Evolutionary conservation across 2,888 invertebrate species (phyloP).

Genomic region (Argyra leucocephala): DNA sequence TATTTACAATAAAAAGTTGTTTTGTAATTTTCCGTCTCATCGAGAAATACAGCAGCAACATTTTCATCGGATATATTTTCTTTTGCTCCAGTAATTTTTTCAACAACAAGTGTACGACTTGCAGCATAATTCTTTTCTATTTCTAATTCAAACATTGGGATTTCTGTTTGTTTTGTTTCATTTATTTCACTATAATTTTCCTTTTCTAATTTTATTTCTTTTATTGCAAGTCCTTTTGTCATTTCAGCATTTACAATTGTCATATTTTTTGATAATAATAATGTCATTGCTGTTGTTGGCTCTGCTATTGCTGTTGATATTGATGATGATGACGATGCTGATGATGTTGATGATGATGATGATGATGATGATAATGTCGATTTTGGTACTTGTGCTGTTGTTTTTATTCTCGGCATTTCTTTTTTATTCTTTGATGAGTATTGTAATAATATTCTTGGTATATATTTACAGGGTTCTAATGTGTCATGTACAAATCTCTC

Average conservation of each 20-base stretch:
- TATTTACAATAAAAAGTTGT: constrained; percentile 11
- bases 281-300: background rate
- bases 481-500: constrained; percentile 68
- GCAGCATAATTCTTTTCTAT: background rate
- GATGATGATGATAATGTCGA: background rate
- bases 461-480: constrained; percentile 62
- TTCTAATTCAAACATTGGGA: background rate
- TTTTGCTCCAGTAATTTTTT: background rate
- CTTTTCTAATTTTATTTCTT: background rate
- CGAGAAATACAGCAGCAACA: background rate
- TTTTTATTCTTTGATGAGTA: background rate
- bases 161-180: background rate
- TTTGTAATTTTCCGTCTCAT: constrained; percentile 2
- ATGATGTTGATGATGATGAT: background rate
- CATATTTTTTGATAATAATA: background rate
- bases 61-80: constrained; percentile 4
- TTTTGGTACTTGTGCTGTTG: background rate
- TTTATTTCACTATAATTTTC: background rate
- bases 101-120: background rate
- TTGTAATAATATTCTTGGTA: constrained; percentile 51
- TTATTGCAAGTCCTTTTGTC: background rate
- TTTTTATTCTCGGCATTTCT: background rate
- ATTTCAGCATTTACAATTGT: background rate
- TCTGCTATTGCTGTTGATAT: background rate
- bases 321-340: background rate